These are phyloP conservation scores for Aegotheles bennettii DNA, from an alignment of 2,113 vertebrate species.

Conservation along the genomic window DNA sequence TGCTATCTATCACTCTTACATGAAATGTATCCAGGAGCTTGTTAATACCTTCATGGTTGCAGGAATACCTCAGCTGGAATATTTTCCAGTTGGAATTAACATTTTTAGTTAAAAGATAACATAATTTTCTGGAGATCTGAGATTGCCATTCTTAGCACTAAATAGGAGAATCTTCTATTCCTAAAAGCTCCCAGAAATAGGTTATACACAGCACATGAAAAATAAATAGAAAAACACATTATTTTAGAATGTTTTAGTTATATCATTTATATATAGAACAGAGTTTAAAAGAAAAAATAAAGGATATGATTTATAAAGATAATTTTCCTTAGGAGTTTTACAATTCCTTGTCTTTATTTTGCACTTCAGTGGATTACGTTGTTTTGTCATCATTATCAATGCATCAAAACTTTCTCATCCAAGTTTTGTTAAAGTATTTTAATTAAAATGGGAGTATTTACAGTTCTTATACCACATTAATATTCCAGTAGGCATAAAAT, in stretches of 20 bases:
- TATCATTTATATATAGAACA: background rate
- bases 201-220: background rate
- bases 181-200: background rate
- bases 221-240: background rate
- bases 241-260: background rate
- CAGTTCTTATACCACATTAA: conserved; percentile 62
- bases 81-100: background rate
- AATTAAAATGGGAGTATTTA: conserved; percentile 71
- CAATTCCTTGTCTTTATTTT: conserved; percentile 6
- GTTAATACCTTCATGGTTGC: background rate
- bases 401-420: conserved; percentile 22
- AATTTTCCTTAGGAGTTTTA: background rate
- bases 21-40: background rate
- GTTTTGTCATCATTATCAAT: background rate
- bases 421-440: conserved; percentile 52
- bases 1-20: no score
- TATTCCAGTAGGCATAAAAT: conserved; percentile 64
- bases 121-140: background rate
- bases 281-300: background rate
- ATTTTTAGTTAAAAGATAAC: conserved; percentile 8
- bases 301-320: background rate
- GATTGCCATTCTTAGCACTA: background rate
- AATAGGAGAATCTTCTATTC: background rate
- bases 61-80: background rate
- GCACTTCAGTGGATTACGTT: background rate